These are phyloP conservation scores for Colaptes auratus DNA, from an alignment of 2,113 vertebrate species.

Conservation along the genomic window DNA sequence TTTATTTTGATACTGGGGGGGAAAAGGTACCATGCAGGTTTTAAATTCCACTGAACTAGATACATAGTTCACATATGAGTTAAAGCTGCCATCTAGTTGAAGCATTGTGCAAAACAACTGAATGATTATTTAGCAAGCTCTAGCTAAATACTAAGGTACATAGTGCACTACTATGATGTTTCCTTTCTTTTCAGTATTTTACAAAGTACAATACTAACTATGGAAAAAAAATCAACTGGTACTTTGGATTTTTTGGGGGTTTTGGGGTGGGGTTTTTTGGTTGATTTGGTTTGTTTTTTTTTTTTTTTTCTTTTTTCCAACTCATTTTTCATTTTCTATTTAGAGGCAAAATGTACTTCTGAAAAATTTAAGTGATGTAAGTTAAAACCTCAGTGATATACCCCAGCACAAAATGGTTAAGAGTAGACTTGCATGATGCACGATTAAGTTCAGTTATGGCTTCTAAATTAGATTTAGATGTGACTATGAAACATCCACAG, in stretches of 20 bases:
- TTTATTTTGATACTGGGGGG: not conserved
- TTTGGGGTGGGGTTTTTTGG: not conserved
- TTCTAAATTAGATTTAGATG: not conserved
- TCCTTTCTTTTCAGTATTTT: not conserved
- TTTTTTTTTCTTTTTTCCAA: not conserved
- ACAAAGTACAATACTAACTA: not conserved
- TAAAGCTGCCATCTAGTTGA: slow-evolving; percentile 53
- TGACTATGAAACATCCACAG: not conserved
- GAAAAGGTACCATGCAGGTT: not conserved
- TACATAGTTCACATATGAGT: not conserved
- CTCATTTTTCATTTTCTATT: not conserved
- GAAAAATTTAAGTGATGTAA: not conserved
- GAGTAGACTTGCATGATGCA: not conserved
- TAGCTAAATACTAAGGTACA: fast-evolving
- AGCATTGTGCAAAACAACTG: not conserved
- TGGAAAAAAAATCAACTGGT: fast-evolving
- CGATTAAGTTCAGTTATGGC: not conserved
- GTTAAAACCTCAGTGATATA: not conserved
- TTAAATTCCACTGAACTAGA: not conserved
- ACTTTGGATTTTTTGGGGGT: not conserved
- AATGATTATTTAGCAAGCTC: not conserved
- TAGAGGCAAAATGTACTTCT: not conserved
- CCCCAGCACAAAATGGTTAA: not conserved
- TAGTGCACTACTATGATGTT: not conserved
- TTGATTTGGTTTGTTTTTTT: no score